These are phyloP conservation scores for Actenoides hombroni DNA, from an alignment of 2,113 vertebrate genomes.

Conservation along the genomic window DNA sequence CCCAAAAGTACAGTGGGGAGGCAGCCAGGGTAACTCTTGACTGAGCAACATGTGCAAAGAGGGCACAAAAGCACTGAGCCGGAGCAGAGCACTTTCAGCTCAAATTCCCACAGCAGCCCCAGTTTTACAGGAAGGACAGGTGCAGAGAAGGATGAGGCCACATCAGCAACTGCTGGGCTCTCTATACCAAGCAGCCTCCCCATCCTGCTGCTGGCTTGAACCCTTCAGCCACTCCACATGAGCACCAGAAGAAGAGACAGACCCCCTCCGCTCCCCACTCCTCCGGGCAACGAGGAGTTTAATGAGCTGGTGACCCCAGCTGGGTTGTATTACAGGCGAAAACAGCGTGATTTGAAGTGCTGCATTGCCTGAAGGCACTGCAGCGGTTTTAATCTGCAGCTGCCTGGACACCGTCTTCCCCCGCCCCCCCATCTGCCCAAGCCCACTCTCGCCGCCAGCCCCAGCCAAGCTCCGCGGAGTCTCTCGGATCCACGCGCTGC, in stretches of 20 bases:
- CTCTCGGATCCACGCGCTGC: rapidly evolving
- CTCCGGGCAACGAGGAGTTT: not conserved
- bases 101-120: not conserved
- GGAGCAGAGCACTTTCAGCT: not conserved
- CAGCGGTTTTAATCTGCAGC: not conserved
- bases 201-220: rapidly evolving
- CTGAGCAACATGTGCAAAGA: rapidly evolving
- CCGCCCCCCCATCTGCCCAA: rapidly evolving
- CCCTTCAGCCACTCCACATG: rapidly evolving
- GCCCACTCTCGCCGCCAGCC: not conserved
- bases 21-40: not conserved
- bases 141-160: not conserved
- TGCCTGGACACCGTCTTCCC: not conserved
- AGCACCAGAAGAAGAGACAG: not conserved
- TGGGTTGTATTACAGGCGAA: not conserved
- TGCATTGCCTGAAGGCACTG: not conserved
- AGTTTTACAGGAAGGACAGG: not conserved
- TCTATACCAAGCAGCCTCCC: not conserved
- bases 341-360: not conserved
- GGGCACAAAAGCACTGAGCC: not conserved
- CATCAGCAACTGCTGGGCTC: rapidly evolving
- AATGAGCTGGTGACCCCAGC: constrained; percentile 18
- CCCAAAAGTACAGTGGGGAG: not conserved
- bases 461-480: not conserved
- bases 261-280: not conserved